phyloP scores from a whole-genome alignment of 2,797 vertebrate species.

The Xenops minutus region DNA sequence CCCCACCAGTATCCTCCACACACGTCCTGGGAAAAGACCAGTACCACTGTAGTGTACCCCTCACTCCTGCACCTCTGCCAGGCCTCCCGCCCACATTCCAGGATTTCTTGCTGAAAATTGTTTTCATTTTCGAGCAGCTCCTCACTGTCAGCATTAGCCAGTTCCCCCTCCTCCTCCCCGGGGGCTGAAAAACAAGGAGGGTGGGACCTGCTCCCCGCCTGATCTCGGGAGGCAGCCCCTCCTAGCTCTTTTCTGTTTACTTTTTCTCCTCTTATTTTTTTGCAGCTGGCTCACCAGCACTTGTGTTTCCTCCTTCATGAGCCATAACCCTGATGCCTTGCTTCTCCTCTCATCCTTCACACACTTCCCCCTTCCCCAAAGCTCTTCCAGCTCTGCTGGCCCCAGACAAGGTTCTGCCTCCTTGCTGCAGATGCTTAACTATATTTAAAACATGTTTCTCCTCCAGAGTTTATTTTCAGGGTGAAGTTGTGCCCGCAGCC shows the following conservation, averaged over 20 bases:
- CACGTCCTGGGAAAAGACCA: fast-evolving
- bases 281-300: not conserved
- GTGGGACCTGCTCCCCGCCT: not conserved
- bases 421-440: not conserved
- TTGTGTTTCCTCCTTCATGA: not conserved
- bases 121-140: constrained; percentile 4
- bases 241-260: not conserved
- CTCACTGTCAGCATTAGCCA: not conserved
- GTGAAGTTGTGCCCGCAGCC: not conserved
- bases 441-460: not conserved
- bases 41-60: fast-evolving
- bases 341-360: not conserved
- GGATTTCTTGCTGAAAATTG: not conserved
- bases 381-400: not conserved
- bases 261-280: not conserved
- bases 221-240: not conserved
- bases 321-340: not conserved
- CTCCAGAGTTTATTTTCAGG: not conserved
- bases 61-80: not conserved
- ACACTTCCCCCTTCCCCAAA: not conserved
- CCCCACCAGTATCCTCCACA: not conserved
- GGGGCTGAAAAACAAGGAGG: not conserved
- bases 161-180: not conserved
- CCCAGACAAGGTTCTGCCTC: not conserved
- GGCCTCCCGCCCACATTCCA: not conserved